phyloP scores from a whole-genome alignment of 2,888 invertebrate genomes.

The Amiota communis region DNA sequence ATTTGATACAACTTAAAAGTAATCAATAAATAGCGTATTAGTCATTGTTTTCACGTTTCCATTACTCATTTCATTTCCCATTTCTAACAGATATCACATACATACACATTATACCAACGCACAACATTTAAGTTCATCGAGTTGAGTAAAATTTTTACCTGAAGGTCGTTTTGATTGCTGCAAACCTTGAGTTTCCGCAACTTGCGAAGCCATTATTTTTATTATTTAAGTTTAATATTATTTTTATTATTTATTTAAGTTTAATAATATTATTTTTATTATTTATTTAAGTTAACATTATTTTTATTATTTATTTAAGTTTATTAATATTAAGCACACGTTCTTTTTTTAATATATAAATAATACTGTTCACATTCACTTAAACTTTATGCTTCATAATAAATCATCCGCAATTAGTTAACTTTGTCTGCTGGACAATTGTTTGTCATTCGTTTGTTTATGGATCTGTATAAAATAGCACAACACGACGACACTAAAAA shows the following conservation, averaged over 20 bases:
- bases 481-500: too few species aligned
- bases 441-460: too few species aligned
- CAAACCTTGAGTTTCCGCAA: slow-evolving; percentile 21
- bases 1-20: slow-evolving; percentile 15
- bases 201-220: slow-evolving; percentile 17
- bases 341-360: too few species aligned
- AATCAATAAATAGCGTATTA: slow-evolving; percentile 28
- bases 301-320: background rate
- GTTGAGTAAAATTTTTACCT: slow-evolving; percentile 70
- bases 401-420: too few species aligned
- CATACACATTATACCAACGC: slow-evolving; percentile 8
- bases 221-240: background rate
- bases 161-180: slow-evolving; percentile 75
- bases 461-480: too few species aligned
- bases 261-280: background rate
- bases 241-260: background rate
- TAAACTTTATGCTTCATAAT: too few species aligned
- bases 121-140: slow-evolving; percentile 5
- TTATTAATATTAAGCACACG: background rate
- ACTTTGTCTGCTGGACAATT: too few species aligned
- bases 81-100: slow-evolving; percentile 5
- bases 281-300: background rate
- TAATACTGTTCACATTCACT: too few species aligned
- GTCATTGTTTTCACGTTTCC: background rate
- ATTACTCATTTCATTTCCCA: slow-evolving; percentile 53